These are phyloP conservation scores for Ctenomys sociabilis DNA, from an alignment of 2,113 vertebrate species.

Conservation along the genomic window DNA sequence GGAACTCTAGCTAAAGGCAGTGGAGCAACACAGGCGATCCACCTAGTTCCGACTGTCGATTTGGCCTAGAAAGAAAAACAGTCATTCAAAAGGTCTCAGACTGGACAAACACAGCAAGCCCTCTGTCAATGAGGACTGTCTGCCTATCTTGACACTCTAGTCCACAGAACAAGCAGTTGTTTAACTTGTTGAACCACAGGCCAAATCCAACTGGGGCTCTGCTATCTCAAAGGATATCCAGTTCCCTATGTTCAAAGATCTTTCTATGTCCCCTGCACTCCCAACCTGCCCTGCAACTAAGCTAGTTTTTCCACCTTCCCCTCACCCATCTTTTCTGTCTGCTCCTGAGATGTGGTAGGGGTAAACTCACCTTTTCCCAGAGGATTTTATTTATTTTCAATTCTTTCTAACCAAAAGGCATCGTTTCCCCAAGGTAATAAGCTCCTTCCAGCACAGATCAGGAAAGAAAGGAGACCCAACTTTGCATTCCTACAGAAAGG, in stretches of 20 bases:
- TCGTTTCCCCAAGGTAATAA: constrained; percentile 60
- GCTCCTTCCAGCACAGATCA: constrained; percentile 62
- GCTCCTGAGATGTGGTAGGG: not conserved
- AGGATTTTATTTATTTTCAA: constrained; percentile 69
- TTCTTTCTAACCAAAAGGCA: constrained; percentile 65
- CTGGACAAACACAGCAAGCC: constrained; percentile 78
- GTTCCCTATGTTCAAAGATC: constrained; percentile 49
- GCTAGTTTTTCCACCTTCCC: not conserved
- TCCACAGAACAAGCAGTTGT: constrained; percentile 67
- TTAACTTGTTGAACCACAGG: constrained; percentile 83
- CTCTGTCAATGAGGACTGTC: constrained; percentile 74
- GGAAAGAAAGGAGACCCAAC: constrained; percentile 65
- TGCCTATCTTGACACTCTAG: constrained; percentile 67
- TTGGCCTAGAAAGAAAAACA: constrained; percentile 78
- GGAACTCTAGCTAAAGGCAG: constrained; percentile 15
- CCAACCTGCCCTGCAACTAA: not conserved
- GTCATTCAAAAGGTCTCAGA: constrained; percentile 77
- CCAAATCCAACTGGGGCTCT: constrained; percentile 68
- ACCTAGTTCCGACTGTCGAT: constrained; percentile 29
- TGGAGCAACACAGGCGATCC: constrained; percentile 12
- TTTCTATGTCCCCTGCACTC: not conserved
- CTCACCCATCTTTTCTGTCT: constrained; percentile 10
- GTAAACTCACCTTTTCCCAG: constrained; percentile 75
- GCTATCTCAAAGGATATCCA: constrained; percentile 57
- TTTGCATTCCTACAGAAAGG: constrained; percentile 65